Base-by-base conservation (phyloP, 2,888 invertebrate species). In the Dynastes maya region DNA sequence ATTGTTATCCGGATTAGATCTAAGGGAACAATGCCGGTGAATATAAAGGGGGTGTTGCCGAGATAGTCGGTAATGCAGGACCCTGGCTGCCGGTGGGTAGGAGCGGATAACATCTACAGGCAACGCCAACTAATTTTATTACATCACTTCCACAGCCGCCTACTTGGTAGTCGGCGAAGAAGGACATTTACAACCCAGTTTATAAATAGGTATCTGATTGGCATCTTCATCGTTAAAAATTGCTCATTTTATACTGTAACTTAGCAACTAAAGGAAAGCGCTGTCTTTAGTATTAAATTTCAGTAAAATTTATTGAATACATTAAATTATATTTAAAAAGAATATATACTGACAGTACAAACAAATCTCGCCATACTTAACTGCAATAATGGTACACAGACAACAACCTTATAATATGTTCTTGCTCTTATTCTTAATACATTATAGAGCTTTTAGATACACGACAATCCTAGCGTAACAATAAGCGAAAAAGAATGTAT, bases 41-140 rank as follows among this genome's bases (percentile, higher is more conserved):
- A 74, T 63, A 74, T 58, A 61, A 74, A 76, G 65, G 67, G 79
- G 76, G 79, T 77, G 77, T 71, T 79, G 63, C 67, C 40, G 13
- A 55, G 77, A 75, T 76, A 61, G 64, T 49, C 71, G 72, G 72
- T 77, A 79, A 79, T 72, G 72, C 79, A 79, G 77, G 70, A 63
- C 67, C 65, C 65, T 65, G 65, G 70, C 81, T 80, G 81, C 82
- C 81, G 81, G 81, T 81, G 81, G 82, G 81, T 80, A 81, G 80
- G 64, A 64, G 51, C 80, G 82, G 82, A 82, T 82, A 82, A 79
- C 79, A 82, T 82, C 82, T 81, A 80, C 81, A 80, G 80, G 81
- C 81, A 79, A 79, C 79, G 78, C 80, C 77, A 77, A 81, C 81
- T 82, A 82, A 82, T 82, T 82, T 82, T 81, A 82, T 79, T 77